These are phyloP conservation scores for Blennius ocellaris DNA, from an alignment of 2,113 vertebrate species.

Conservation along the genomic window DNA sequence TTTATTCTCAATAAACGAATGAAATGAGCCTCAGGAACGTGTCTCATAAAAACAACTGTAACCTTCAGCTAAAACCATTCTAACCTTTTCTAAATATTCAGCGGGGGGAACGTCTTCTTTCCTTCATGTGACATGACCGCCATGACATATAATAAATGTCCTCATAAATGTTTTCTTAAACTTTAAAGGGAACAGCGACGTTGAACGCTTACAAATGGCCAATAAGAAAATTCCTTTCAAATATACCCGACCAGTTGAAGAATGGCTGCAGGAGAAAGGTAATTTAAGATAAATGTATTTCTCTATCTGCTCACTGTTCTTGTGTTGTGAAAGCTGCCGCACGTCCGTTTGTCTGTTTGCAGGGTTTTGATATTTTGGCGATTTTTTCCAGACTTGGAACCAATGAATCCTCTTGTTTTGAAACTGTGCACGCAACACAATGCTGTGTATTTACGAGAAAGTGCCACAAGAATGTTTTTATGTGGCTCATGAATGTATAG, in stretches of 20 bases:
- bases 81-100: constrained; percentile 37
- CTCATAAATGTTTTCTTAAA: constrained; percentile 74
- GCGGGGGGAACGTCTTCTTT: constrained; percentile 10
- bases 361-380: too few relatives aligned
- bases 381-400: not conserved
- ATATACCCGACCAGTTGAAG: constrained; percentile 96
- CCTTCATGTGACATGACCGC: constrained; percentile 30
- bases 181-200: constrained; percentile 99
- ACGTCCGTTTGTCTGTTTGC: too few relatives aligned
- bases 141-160: constrained; percentile 66
- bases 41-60: constrained; percentile 14
- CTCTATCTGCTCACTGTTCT: constrained; percentile 12
- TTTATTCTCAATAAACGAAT: not conserved
- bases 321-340: not conserved
- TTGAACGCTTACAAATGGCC: constrained; percentile 98
- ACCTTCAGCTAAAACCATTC: constrained; percentile 46
- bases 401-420: not conserved
- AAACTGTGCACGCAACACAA: not conserved
- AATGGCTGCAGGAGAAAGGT: constrained; percentile 99
- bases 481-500: too few relatives aligned
- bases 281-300: constrained; percentile 75
- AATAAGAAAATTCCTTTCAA: constrained; percentile 99
- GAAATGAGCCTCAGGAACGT: not conserved
- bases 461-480: too few relatives aligned
- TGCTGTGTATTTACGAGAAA: not conserved